These are phyloP conservation scores for Myopa testacea DNA, from an alignment of 2,888 invertebrate genomes.

Conservation along the genomic window DNA sequence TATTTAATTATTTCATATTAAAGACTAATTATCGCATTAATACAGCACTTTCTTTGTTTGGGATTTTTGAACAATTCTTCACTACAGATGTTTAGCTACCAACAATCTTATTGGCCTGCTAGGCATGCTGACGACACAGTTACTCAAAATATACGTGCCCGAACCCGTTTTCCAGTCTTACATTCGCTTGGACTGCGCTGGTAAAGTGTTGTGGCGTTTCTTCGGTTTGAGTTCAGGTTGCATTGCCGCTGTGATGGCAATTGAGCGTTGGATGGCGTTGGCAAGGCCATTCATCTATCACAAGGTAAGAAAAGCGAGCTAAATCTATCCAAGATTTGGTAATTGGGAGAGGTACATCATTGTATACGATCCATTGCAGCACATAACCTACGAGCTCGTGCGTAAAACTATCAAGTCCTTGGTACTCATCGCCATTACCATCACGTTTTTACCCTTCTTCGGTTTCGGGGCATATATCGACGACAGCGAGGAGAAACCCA, in stretches of 20 bases:
- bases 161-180: slow-evolving; percentile 57
- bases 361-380: slow-evolving; percentile 69
- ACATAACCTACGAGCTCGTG: slow-evolving; percentile 83
- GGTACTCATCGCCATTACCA: slow-evolving; percentile 76
- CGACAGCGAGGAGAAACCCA: slow-evolving; percentile 59
- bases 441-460: slow-evolving; percentile 81
- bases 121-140: slow-evolving; percentile 81
- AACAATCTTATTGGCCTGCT: slow-evolving; percentile 84
- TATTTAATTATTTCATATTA: no score
- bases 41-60: no score
- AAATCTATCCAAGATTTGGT: not conserved
- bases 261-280: slow-evolving; percentile 87
- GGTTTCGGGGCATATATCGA: slow-evolving; percentile 82
- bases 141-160: slow-evolving; percentile 70
- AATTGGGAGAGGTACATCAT: not conserved
- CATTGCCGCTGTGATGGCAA: slow-evolving; percentile 89
- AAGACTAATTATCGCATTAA: no score
- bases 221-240: slow-evolving; percentile 90
- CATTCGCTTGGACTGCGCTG: slow-evolving; percentile 63
- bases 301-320: slow-evolving; percentile 73
- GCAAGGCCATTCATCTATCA: slow-evolving; percentile 89
- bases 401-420: slow-evolving; percentile 77
- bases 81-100: slow-evolving; percentile 76
- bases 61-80: no score
- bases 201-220: slow-evolving; percentile 79